Base-by-base conservation (phyloP, 2,113 vertebrate species). In the Eonycteris spelaea region DNA sequence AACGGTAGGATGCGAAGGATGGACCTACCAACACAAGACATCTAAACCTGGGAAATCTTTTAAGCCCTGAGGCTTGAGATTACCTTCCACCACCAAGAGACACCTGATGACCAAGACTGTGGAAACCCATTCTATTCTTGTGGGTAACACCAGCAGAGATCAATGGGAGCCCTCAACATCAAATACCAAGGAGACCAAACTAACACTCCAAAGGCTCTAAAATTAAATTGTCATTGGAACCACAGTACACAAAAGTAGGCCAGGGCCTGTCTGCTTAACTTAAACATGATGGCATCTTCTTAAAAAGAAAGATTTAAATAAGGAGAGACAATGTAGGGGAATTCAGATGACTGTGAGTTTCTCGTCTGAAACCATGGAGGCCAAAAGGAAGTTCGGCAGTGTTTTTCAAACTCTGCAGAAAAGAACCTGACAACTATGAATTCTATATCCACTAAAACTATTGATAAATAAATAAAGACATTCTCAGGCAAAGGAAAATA, bases 401-500 rank as follows among this genome's bases (percentile, higher is more conserved):
- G 13, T 26, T 79, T 92, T 77, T 35, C 26, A 71, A 75, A 21
- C 35, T 92, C 35, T 68, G 3, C 4, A 77, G 45, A 45, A 92
- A 89, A 68, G 1, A 4, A 83, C 57, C 6, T 68, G 4, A 33
- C 48, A 59, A 26, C 7, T 59, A 14, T 57, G 45, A 35, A 80
- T 86, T 83, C 43, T n/a, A 16, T 8, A 24, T 65, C 4, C 22
- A 51, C 35, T 33, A 67, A 38, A 86, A 78, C 30, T 57, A 18
- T 70, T 85, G 1, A 70, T 53, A 40, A 94, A 75, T 55, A 91
- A 78, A 57, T 80, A 43, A 65, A 86, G 45, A 83, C 14, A 33
- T 38, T 87, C 63, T 86, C 14, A 71, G 43, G 30, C 61, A 95
- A 55, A 80, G 7, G 7, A 73, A 87, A 96, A 71, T 65, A 45